Evolutionary conservation across 64 coral and sea anemone species (phyloP), one percentile per base, ranked within the genome.

Genomic region (Astreopora myriophthalma): DNA sequence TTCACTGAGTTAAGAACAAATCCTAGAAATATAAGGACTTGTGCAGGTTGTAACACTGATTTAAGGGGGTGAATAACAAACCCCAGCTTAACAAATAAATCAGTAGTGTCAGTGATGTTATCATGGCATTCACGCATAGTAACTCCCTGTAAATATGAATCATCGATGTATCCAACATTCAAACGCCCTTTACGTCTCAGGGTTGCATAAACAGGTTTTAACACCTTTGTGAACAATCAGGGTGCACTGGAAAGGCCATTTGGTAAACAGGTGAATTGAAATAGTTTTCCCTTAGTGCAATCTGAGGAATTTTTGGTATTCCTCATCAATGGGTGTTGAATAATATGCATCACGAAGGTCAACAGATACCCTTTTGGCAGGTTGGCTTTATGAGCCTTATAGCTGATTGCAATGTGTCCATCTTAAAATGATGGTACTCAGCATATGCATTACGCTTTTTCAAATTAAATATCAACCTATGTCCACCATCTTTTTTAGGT

Each of bases 401-500:
- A 46, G 42, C 42, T 73, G 44, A 73, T 57, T 71, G 34, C 71
- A 88, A 88, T 38, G 69, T 73, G 34, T 73, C 87, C 72, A 89
- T 89, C 49, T 76, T 89, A 76, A 89, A 89, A 75, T 89, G 87
- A 89, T 73, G 60, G 34, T 89, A 89, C 16, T 89, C 46, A 37
- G 76, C 71, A 73, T 89, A 48, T 55, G 49, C 52, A 65, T 89
- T 89, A 27, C 76, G 87, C 30, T 76, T 52, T 75, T 89, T 89
- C n/a, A 76, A 39, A 76, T 89, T n/a, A n/a, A n/a, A n/a, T n/a
- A n/a, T n/a, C n/a, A n/a, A n/a, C n/a, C n/a, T n/a, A n/a, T n/a
- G n/a, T n/a, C n/a, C n/a, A n/a, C n/a, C n/a, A n/a, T n/a, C n/a
- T 88, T 46, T 46, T 46, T 46, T 46, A 11, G 52, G 52, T 58